Evolutionary conservation across 2,797 vertebrate species (phyloP), one percentile per base, ranked within the genome.

Genomic region (Rhabdophis nuchalis): DNA sequence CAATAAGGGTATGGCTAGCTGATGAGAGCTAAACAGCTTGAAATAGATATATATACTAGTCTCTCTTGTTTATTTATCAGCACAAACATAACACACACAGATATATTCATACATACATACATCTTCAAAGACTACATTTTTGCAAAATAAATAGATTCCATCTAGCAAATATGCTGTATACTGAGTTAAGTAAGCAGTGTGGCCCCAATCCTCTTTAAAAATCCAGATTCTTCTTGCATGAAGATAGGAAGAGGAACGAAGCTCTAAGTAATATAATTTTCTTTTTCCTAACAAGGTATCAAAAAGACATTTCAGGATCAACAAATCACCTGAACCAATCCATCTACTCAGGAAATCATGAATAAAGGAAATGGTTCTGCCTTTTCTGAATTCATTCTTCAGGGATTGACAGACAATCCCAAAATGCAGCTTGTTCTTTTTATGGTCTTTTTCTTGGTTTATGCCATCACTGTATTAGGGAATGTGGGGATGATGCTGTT

Each of bases 361-460:
- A 3, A 64, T 16, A 87, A 64, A 90, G 41, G 5, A 5, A 95
- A 94, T 0, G 61, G 88, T n/a, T 92, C 94, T 56, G 89, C 1
- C 4, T 16, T 1, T 14, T 58, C 32, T 0, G 36, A 91, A 4
- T 92, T 96, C 85, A 85, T 1, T n/a, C 85, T 96, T n/a, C 27
- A 0, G 0, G 94, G 92, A 82, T 93, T 95, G 36, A 25, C 85
- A 0, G 5, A 60, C 11, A 6, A 89, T 2, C 87, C 0, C 0
- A 29, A 5, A 32, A 1, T 25, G 57, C 82, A 72, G 58, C 25
- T 57, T 16, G 16, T 9, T 20, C 86, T 94, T 6, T 94, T 95
- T 29, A 32, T 89, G 68, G 2, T 95, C 11, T 88, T 96, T 57
- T 64, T 95, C 57, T 57, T 94, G 6, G 52, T 20, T 54, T 96